Evolutionary conservation across 2,113 vertebrate species (phyloP).

Genomic region (Clinocottus analis): DNA sequence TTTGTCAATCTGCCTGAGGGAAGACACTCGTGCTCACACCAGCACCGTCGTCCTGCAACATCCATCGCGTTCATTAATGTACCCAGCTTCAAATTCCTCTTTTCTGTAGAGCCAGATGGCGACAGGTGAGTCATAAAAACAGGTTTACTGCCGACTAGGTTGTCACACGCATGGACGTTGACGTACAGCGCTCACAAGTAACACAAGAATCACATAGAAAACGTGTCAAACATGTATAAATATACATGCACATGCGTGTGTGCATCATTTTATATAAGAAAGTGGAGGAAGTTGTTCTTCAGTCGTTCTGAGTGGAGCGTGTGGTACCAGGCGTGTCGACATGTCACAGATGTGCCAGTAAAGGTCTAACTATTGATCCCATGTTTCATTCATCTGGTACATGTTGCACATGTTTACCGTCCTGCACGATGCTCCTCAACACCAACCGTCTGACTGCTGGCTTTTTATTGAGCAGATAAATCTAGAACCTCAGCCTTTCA

Average conservation of each 20-base stretch:
- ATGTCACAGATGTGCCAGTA: background rate
- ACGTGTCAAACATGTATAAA: background rate
- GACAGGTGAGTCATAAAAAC: too few species aligned
- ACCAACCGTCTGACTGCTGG: too few species aligned
- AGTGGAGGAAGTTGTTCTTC: background rate
- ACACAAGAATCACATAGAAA: background rate
- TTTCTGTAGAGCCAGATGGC: constrained; percentile 5
- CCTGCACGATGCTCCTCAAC: too few species aligned
- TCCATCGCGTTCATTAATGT: constrained; percentile 11
- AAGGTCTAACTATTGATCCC: background rate
- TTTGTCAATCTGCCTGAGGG: constrained; percentile 38
- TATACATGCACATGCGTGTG: background rate
- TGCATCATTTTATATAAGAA: too few species aligned
- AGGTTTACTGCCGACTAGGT: background rate
- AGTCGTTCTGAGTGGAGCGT: background rate
- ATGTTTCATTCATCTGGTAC: background rate
- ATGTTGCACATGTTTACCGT: too few species aligned
- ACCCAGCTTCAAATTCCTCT: background rate
- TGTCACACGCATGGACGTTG: background rate
- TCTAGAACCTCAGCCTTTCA: too few species aligned
- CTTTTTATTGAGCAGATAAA: too few species aligned
- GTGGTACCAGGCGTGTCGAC: background rate
- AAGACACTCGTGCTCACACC: constrained; percentile 8
- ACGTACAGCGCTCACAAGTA: background rate
- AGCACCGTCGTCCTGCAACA: constrained; percentile 23